Evolutionary conservation across 2,113 vertebrate species (phyloP), one percentile per base, ranked within the genome.

Genomic region (Kobus ellipsiprymnus): DNA sequence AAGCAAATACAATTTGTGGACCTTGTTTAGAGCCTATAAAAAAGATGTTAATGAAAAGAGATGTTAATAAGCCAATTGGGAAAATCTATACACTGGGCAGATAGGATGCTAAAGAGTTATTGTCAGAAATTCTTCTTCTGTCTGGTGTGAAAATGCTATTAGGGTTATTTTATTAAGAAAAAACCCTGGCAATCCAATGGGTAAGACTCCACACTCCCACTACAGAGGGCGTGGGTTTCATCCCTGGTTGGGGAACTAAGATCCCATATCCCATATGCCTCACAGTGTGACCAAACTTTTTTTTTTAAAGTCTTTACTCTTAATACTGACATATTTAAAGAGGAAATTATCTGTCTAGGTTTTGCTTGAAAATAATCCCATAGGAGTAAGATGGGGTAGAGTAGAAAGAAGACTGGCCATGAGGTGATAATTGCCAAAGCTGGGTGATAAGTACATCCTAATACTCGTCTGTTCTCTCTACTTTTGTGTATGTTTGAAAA

Each of bases 21-120:
- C 57, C 29, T 74, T 85, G 48, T 89, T 86, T 95, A 81, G 16
- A 81, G 50, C 33, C 50, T 54, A n/a, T 71, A 30, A 62, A 95
- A 80, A 87, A 57, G 36, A 92, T 55, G 23, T 25, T 40, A 74
- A 40, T 17, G 44, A 80, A 89, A 92, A 52, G 82, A 92, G 17
- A 74, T 36, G 95, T 44, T 87, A 77, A 83, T 91, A 52, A 96
- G 86, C 48, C 25, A 62, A 92, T 0, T 94, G 46, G 77, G 25
- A 94, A 96, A 96, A 94, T 95, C 13, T 90, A 33, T 92, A 95
- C 89, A 87, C 27, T 88, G 60, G 84, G 29, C 84, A 81, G 59
- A 77, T 21, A 94, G 11, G 57, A 80, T 62, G 33, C 62, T 90
- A 90, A 95, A 36, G 85, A 95, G 92, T 88, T 91, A 91, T 2